A percentile compares a stretch with the other conserved stretches of the same genome.
Evolutionary conservation across 2,113 vertebrate species (phyloP).

Genomic region (Vulpes vulpes): DNA sequence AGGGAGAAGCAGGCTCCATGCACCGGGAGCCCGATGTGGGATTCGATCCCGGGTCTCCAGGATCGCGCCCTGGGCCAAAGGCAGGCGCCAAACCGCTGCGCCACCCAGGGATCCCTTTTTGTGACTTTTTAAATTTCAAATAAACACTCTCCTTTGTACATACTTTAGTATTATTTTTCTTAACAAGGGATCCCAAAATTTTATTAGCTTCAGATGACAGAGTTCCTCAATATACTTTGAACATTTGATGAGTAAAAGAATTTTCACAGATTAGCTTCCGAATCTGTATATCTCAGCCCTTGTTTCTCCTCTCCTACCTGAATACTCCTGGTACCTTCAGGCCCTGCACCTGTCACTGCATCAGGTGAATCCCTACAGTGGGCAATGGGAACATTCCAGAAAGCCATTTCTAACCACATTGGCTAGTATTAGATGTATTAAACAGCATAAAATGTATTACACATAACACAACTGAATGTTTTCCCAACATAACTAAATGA

Average conservation of each 20-base stretch:
- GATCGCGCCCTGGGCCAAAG: no score
- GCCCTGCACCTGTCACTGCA: not conserved
- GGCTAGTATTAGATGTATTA: not conserved
- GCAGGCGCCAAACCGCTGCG: no score
- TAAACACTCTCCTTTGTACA: slow-evolving; percentile 42
- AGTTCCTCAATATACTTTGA: not conserved
- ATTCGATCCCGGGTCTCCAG: no score
- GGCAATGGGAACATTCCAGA: not conserved
- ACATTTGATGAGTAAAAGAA: not conserved
- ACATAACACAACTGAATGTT: not conserved
- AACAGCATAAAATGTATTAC: not conserved
- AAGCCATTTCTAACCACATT: not conserved
- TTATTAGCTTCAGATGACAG: not conserved
- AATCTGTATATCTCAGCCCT: not conserved
- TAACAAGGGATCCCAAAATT: not conserved
- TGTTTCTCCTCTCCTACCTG: not conserved
- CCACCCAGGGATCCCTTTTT: no score
- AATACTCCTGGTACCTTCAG: not conserved
- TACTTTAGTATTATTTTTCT: slow-evolving; percentile 18
- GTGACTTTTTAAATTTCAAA: slow-evolving; percentile 13
- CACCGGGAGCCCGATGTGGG: no score
- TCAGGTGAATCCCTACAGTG: not conserved
- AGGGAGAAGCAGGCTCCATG: no score
- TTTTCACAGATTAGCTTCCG: not conserved
- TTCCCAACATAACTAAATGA: not conserved